Conservation (phyloP, 2,888 invertebrate species). For the Yponomeuta evonymella region DNA sequence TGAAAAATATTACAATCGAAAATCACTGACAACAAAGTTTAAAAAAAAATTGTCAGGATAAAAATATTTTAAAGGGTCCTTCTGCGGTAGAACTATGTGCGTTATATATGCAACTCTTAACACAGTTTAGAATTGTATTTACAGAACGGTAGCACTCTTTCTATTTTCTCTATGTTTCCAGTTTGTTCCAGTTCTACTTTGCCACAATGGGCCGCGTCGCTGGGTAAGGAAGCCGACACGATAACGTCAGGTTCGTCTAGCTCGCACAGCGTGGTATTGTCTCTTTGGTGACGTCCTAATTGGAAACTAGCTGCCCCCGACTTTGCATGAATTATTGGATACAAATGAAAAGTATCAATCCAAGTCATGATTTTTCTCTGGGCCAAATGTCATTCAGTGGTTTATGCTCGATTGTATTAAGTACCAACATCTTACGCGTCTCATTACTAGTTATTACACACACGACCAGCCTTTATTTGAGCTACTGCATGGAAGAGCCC, state of each 20-base stretch:
- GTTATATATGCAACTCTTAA: no score
- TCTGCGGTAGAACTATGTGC: no score
- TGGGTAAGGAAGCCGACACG: conserved; percentile 31
- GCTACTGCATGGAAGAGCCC: no score
- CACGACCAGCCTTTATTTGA: no score
- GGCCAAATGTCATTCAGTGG: no score
- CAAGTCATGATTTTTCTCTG: neutral
- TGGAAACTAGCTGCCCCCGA: neutral
- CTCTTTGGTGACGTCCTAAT: conserved; percentile 7
- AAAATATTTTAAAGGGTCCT: no score
- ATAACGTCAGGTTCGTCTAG: conserved; percentile 34
- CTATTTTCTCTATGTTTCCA: neutral
- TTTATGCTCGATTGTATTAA: no score
- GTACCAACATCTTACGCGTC: no score
- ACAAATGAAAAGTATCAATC: neutral
- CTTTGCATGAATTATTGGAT: neutral
- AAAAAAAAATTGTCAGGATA: no score
- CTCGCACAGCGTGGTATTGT: neutral
- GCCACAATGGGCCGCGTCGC: conserved; percentile 21
- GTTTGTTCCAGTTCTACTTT: conserved; percentile 14
- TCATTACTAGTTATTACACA: no score
- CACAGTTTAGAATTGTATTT: neutral
- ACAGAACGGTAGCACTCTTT: neutral
- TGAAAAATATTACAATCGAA: no score
- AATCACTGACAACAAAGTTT: no score